Conservation (phyloP, 2,888 invertebrate species). For the Galerucella pusilla region DNA sequence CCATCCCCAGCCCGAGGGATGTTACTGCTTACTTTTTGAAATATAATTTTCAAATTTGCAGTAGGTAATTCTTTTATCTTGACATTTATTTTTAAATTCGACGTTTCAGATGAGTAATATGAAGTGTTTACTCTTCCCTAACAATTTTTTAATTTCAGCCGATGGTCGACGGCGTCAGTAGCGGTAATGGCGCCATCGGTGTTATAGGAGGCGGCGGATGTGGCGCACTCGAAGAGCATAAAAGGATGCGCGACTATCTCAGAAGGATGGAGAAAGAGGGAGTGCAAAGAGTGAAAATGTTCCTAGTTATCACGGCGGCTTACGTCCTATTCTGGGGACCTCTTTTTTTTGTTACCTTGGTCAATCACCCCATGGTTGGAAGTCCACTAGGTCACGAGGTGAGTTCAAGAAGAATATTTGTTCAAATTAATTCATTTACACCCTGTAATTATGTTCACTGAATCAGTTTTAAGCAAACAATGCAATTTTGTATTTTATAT, state of each 20-base stretch:
- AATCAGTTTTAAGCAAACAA: too few species aligned
- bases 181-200: conserved; percentile 6
- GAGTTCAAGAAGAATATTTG: conserved; percentile 42
- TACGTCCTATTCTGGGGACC: conserved; percentile 93
- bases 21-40: too few species aligned
- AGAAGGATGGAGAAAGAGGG: conserved; percentile 83
- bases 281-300: conserved; percentile 85
- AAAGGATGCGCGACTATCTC: conserved; percentile 81
- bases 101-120: too few species aligned
- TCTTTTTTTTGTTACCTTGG: conserved; percentile 84
- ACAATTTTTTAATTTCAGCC: conserved; percentile 57
- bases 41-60: too few species aligned
- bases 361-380: conserved; percentile 80
- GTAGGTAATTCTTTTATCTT: too few species aligned
- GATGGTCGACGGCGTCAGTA: conserved; percentile 45
- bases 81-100: too few species aligned
- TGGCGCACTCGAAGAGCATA: conserved; percentile 75
- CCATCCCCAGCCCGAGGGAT: too few species aligned
- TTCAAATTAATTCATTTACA: too few species aligned
- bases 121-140: background rate
- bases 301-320: conserved; percentile 84
- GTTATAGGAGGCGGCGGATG: conserved; percentile 9
- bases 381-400: conserved; percentile 82
- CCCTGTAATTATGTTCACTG: too few species aligned
- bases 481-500: too few species aligned